Evolutionary conservation across 1,140 invertebrate species (phyloP), one percentile per base, ranked within the genome.

Genomic region (Microvelia longipes): DNA sequence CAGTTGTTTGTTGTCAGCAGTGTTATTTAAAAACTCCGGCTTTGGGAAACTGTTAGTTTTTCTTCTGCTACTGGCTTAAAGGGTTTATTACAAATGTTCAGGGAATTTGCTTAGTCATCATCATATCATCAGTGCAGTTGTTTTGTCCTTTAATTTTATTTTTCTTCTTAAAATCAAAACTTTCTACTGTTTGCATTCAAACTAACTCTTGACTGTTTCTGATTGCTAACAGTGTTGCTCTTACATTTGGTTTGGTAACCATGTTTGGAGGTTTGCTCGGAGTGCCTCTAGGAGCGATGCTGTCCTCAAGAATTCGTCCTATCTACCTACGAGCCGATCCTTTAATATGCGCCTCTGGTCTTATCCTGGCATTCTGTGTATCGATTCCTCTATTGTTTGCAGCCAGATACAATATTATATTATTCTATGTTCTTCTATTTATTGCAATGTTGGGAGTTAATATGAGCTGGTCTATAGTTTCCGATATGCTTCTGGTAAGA

Each of bases 391-490:
- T 15, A n/a, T 28, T 70, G 11, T 30, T 68, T 15, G 15, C 28
- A 35, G 29, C 24, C 15, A 88, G 90, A 81, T 81, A 30, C 66
- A 83, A 85, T 78, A 82, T 83, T 11, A 76, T 76, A n/a, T 77
- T 81, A 60, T 90, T 91, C 79, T 96, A 90, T 81, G 78, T 86
- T 26, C 83, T 90, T 74, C 85, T 92, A 71, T 92, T 95, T 81
- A 81, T 88, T 74, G 90, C 89, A 60, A 86, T 91, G 81, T 75
- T 72, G 75, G 78, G 69, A 69, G 82, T 99, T 73, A 98, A 98
- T 82, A 83, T 98, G 70, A 98, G 96, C 78, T 99, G 96, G 97
- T 90, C 96, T 5, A 90, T 99, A 78, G 94, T 98, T 72, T 92
- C 96, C 68, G 97, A 99, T 82, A 97, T 99, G 73, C 82, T 98